These are phyloP conservation scores for Papilio polyxenes DNA, from an alignment of 1,140 invertebrate species.

Conservation along the genomic window DNA sequence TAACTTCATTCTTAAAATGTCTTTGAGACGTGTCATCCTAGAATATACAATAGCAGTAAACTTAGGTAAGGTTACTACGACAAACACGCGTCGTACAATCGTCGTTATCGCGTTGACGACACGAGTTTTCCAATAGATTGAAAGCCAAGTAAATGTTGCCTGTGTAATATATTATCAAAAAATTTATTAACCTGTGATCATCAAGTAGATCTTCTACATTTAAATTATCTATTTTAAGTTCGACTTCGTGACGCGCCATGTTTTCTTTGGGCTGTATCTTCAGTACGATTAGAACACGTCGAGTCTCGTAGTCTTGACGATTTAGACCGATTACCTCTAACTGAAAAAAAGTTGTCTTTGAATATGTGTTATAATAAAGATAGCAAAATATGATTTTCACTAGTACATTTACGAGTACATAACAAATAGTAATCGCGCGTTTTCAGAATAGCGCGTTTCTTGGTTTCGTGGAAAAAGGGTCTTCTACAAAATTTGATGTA, in stretches of 20 bases:
- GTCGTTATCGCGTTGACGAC: too few species aligned
- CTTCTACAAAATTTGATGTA: neutral
- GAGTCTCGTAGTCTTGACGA: conserved; percentile 88
- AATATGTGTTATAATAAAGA: too few species aligned
- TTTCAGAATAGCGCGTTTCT: neutral
- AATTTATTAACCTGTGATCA: conserved; percentile 69
- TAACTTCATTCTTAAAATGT: conserved; percentile 86
- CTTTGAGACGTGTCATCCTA: conserved; percentile 85
- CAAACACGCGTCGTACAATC: too few species aligned
- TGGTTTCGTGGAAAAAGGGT: neutral
- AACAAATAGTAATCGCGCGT: too few species aligned
- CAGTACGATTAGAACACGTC: conserved; percentile 83
- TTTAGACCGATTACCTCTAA: conserved; percentile 89
- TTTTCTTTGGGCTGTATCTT: conserved; percentile 83
- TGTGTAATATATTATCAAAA: neutral
- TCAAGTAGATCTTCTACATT: conserved; percentile 92
- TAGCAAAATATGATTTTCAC: too few species aligned
- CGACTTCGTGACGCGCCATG: conserved; percentile 87
- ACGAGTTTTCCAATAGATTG: too few species aligned
- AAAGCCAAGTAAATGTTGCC: neutral
- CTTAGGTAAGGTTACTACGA: conserved; percentile 44
- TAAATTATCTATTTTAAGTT: conserved; percentile 93
- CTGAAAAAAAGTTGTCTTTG: conserved; percentile 68
- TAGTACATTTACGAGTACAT: too few species aligned
- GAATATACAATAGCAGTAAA: conserved; percentile 42